Evolutionary conservation across 2,113 vertebrate genomes (phyloP), one percentile per base, ranked within the genome.

Genomic region (Sander vitreus): DNA sequence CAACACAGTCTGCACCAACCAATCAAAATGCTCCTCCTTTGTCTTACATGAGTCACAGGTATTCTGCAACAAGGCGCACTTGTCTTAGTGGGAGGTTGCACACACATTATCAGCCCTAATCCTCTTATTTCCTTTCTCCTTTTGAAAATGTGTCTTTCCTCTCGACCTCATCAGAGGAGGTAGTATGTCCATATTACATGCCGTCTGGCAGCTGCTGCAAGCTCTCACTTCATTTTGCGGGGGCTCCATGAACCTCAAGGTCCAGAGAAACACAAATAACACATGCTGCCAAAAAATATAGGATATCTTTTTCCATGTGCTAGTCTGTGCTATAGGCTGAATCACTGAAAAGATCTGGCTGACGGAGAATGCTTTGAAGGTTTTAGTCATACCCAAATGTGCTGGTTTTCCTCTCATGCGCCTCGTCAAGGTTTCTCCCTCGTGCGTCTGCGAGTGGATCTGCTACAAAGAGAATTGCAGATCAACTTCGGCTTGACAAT

Each of bases 391-490:
- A 90, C 78, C 84, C 83, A 81, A 91, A 94, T 84, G 88, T 88
- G 92, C 89, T 91, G 91, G 84, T 90, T 91, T 88, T 87, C 88
- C 65, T 93, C 87, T 89, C 78, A 45, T 81, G 85, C 90, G 77
- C 89, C 85, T 90, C 86, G 74, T 93, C 91, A 91, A 87, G 89
- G 88, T 88, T 89, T 76, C 84, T 90, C 86, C 86, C 90, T 84
- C 36, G 76, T 88, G 88, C 72, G 81, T 89, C 87, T 88, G 80
- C 73, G 75, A 92, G 85, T 89, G 87, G 90, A 80, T 88, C 87
- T 68, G 82, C 63, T 87, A 93, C 89, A 94, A 95, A 94, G 93
- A 94, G 93, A 95, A 94, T 93, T 73, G 74, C 86, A 93, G 90
- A 94, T 91, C 91, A 91, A 85, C 89, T 86, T 86, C 82, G 78